Percentiles rank a stretch among this genome's conserved stretches.
phyloP scores from a whole-genome alignment of 1,140 invertebrate genomes.

The Aphidius gifuensis region DNA sequence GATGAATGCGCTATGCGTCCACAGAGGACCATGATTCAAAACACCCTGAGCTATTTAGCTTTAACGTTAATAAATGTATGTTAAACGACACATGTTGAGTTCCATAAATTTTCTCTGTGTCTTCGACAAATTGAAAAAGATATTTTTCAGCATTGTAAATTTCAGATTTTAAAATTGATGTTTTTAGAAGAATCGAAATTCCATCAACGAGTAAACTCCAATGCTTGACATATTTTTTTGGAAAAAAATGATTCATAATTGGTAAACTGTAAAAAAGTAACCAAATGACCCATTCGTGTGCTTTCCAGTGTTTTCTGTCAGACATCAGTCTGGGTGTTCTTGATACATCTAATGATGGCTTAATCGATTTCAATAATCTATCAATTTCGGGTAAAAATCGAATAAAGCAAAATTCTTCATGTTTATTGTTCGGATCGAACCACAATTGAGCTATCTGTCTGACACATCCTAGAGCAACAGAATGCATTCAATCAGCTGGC shows the following conservation, averaged over 20 bases:
- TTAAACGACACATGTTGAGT: conserved; percentile 27
- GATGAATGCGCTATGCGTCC: conserved; percentile 24
- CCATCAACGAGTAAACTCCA: conserved; percentile 22
- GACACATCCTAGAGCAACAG: conserved; percentile 30
- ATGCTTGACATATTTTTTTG: conserved; percentile 17
- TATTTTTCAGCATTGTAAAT: conserved; percentile 17
- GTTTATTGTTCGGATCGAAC: conserved; percentile 28
- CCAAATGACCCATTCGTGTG: conserved; percentile 35
- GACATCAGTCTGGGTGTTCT: conserved; percentile 30
- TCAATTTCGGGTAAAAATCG: conserved; percentile 24
- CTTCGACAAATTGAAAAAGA: conserved; percentile 29
- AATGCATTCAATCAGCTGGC: conserved; percentile 37
- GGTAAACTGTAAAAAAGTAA: conserved; percentile 31
- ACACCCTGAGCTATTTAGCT: conserved; percentile 23
- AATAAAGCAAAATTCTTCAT: conserved; percentile 31
- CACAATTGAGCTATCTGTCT: conserved; percentile 28
- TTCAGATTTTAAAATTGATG: conserved; percentile 23
- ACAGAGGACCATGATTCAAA: conserved; percentile 27
- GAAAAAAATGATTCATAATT: conserved; percentile 11
- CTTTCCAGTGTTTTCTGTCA: conserved; percentile 34
- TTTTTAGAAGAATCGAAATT: conserved; percentile 27
- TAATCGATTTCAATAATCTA: conserved; percentile 25
- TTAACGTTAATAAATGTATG: conserved; percentile 28
- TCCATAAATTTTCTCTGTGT: conserved; percentile 27
- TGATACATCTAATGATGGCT: conserved; percentile 30